Base-by-base conservation (phyloP, 2,113 vertebrate species). In the Cyprinodon brontotheroides region DNA sequence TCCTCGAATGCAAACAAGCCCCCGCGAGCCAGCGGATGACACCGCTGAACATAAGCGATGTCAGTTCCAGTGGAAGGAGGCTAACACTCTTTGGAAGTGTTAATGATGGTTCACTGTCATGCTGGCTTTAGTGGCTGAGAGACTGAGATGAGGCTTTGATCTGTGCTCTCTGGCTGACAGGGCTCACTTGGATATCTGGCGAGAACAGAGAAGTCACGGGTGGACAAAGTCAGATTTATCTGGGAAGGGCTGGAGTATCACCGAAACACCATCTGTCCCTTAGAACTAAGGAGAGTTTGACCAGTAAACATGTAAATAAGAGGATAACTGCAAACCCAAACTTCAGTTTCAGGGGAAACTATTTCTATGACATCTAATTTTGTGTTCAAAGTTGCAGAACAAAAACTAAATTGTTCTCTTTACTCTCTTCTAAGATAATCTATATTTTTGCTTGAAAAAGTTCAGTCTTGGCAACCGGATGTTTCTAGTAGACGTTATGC, bases 101-200 rank as follows among this genome's bases (percentile, higher is more conserved):
- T 86, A 89, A 89, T 90, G 88, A 90, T 85, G 87, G 82, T 79
- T 85, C 78, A 50, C 77, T 89, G 83, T 85, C 85, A 86, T n/a
- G 78, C 80, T 85, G 86, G 77, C 83, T 85, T 86, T 75, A 66
- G 74, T 73, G 72, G 79, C 80, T 83, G 84, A 87, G 86, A 86
- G 79, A 69, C 81, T 82, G 82, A 84, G 72, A 81, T 2, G 2
- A 43, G 65, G 77, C 87, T 90, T 90, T 92, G 87, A 89, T 90
- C 87, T 77, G 61, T 68, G 86, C 75, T 83, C 77, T 79, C 73
- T 74, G 74, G 72, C 84, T 81, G 82, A 78, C 71, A 72, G 70
- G 75, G 72, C 75, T 65, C 11, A 40, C 70, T 75, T 78, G 50
- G 79, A 75, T 72, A 39, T 71, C 77, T 89, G 84, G 77, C 82